Evolutionary conservation across 2,797 vertebrate genomes (phyloP), one percentile per base, ranked within the genome.

Genomic region (Gobio occitaniae): DNA sequence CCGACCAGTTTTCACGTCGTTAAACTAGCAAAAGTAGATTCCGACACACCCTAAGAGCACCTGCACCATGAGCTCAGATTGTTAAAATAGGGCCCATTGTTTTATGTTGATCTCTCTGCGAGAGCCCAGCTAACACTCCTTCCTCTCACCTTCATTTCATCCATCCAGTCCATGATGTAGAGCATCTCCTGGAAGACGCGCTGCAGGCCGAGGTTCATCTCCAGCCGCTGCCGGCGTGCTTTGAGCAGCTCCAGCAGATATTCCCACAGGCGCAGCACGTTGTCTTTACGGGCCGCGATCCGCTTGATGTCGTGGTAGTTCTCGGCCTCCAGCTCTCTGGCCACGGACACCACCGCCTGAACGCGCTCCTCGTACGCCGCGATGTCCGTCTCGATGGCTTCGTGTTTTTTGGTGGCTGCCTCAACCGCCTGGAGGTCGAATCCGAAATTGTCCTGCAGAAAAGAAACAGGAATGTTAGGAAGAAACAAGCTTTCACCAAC

Each of bases 131-230:
- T 61, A 36, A 59, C 63, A 1, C 54, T 54, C 72, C 21, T 65
- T 70, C 12, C 54, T 41, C 32, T 17, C 32, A 89, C 88, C 89
- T 89, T 88, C 89, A 90, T 88, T 82, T 89, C 89, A 3, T 90
- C 89, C 98, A 99, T 99, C 98, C 98, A 99, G 95, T 99, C 98
- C 97, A 99, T 99, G 90, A 99, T 97, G 93, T 98, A 96, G 1
- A 99, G 96, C 98, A 99, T 97, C 88, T 99, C 98, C 95, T 99
- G 98, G 96, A 99, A 99, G 90, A 99, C 97, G 75, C 97, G 96
- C 91, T 99, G 98, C 90, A 99, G 93, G 0, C 97, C 97, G 59
- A 99, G 96, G 92, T 96, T 99, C 95, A 96, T 95, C 94, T 99
- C 98, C 66, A 99, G 96, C 0, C 98, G 90, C 86, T 93, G 96